Conservation (phyloP, 2,797 vertebrate species). For the Tenualosa ilisha region DNA sequence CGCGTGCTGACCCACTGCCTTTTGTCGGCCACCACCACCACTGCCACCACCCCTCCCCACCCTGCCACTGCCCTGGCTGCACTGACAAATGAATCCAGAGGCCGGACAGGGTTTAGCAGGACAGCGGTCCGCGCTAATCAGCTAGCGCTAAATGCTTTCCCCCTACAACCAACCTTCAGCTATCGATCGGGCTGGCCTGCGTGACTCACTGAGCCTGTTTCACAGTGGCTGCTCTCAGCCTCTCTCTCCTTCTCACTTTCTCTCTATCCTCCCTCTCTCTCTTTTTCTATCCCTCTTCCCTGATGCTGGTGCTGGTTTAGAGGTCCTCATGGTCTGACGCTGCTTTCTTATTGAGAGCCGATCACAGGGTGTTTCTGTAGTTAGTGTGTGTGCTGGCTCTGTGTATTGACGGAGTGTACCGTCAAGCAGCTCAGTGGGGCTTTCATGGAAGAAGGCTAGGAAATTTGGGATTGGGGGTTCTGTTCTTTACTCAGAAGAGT, state of each 20-base stretch:
- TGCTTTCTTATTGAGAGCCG: neutral
- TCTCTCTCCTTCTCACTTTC: neutral
- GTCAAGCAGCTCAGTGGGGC: neutral
- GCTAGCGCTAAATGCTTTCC: conserved; percentile 58
- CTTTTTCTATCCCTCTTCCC: neutral
- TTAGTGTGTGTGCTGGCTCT: neutral
- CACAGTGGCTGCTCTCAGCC: conserved; percentile 36
- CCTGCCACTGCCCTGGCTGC: neutral
- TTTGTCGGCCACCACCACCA: neutral
- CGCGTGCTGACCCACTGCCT: conserved; percentile 10
- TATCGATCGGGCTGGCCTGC: conserved; percentile 55
- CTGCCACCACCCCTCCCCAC: neutral
- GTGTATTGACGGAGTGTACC: neutral
- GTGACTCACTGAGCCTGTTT: conserved; percentile 40
- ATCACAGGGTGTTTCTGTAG: neutral
- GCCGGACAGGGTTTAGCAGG: conserved; percentile 37
- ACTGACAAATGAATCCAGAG: conserved; percentile 46
- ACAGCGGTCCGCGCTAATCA: conserved; percentile 56
- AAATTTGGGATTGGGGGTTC: neutral
- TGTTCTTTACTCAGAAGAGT: neutral
- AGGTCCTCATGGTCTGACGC: neutral
- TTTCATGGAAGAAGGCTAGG: neutral
- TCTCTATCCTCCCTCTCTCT: neutral
- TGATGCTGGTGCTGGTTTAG: neutral
- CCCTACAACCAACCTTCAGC: conserved; percentile 58